Conservation (phyloP, 2,888 invertebrate genomes). For the Plebejus anna region DNA sequence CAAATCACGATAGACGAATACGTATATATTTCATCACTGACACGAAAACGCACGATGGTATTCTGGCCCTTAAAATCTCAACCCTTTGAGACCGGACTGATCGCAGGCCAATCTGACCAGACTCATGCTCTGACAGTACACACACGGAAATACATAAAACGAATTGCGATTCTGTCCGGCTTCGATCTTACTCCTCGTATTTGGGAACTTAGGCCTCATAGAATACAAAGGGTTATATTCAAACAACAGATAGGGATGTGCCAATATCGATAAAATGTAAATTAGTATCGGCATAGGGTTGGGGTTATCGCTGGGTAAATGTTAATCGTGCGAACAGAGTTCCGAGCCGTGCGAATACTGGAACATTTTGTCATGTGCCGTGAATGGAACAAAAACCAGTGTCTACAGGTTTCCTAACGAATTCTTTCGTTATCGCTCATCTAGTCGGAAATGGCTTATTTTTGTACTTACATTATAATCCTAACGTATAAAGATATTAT, state of each 20-base stretch:
- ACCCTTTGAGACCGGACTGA: no score
- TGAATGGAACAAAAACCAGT: conserved; percentile 26
- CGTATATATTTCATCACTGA: no score
- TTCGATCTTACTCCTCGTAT: no score
- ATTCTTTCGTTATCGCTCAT: conserved; percentile 6
- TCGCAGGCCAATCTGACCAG: no score
- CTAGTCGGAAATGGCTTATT: background rate
- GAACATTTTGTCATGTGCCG: conserved; percentile 53
- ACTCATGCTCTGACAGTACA: no score
- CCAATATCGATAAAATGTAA: conserved; percentile 13
- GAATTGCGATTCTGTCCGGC: no score
- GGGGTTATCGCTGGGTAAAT: conserved; percentile 46
- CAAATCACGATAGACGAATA: conserved; percentile 40
- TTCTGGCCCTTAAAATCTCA: no score
- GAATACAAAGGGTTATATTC: background rate
- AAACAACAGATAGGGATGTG: background rate
- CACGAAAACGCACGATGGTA: no score
- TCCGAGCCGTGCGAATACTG: conserved; percentile 56
- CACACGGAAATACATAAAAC: no score
- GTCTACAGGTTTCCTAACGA: conserved; percentile 2
- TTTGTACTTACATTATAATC: background rate
- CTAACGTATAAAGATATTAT: background rate
- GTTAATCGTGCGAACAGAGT: conserved; percentile 52
- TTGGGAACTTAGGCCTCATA: no score
- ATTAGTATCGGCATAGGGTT: conserved; percentile 32